Base-by-base conservation (phyloP, 2,797 vertebrate genomes). In the Columba guinea region DNA sequence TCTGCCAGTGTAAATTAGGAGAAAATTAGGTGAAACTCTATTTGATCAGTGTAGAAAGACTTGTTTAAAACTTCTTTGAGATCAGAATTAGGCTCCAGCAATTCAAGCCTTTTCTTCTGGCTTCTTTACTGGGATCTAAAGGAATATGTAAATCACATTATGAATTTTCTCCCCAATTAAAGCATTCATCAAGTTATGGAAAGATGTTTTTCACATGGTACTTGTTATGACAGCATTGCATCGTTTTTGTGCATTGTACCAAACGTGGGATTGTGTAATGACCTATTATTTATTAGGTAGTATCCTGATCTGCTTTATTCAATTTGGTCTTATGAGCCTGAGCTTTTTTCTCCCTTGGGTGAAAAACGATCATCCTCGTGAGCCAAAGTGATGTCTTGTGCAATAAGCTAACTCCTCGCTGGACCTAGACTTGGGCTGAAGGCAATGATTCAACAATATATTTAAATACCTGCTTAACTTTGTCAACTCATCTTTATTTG, bases 1-100 rank as follows among this genome's bases (percentile, higher is more conserved):
- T 96, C 95, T 85, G 79, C 93, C 95, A 95, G 92, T 85, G 90
- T 96, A 97, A 95, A 95, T 96, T 95, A 96, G 90, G 92, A 94
- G 94, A 95, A 96, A 97, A 95, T 95, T 87, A 93, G 84, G 93
- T 87, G 93, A 96, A 95, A 97, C 92, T 90, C 89, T 76, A 18
- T 90, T 95, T 95, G 95, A 94, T 92, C 78, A 3, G 37, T 56
- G 86, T 22, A 87, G 94, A 96, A 96, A 94, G 96, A 89, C 87
- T 96, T 96, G 71, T 89, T 92, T 81, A 91, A 95, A 95, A 95
- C 82, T 93, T 87, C 81, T 87, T 62, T 94, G 90, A 95, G 68
- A 95, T 95, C 87, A 87, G 86, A 90, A 95, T 94, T 80, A 91
- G 87, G 60, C 74, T 89, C 35, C 74, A 90, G 78, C 75, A 90